Base-by-base conservation (phyloP, 2,888 invertebrate genomes). In the Troides aeacus region DNA sequence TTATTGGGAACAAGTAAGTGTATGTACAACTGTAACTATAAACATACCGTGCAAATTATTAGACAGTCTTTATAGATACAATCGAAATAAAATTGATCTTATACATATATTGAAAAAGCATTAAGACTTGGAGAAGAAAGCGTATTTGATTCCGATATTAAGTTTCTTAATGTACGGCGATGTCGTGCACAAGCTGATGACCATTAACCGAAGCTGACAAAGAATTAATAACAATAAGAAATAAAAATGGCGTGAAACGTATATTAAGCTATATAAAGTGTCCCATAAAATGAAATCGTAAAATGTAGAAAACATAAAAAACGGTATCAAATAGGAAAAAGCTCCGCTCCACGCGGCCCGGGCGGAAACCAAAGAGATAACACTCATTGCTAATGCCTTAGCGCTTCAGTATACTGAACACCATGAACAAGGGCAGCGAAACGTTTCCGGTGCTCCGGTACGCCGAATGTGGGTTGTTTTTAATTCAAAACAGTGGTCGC, bases 401-500 rank as follows among this genome's bases (percentile, higher is more conserved):
- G 36, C 15, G 59, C 68, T 63, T 64, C 24, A 68, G 23, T 39
- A 50, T 64, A 56, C 36, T 15, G 60, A 66, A 42, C 66, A 58
- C 36, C n/a, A 62, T 63, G 62, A 53, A 69, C 59, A 60, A 60
- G 36, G 24, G 59, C 56, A 68, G 61, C 1, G 61, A 36, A 24
- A 17, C 62, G 58, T 66, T 66, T 62, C 62, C 30, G 30, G 30
- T 58, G 58, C 21, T 58, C 42, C 59, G 62, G 42, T 23, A 8
- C 23, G n/a, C 46, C 30, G 68, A 71, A 79, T 82, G 77, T 81
- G 77, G 79, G 79, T 79, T 78, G 80, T 66, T 72, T 30, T 75
- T 77, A 77, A 75, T 83, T 78, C 78, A 80, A 81, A 86, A 84
- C 83, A 82, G 79, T 79, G 82, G 78, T 81, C 78, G 77, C 76